Evolutionary conservation across 1,140 invertebrate genomes (phyloP).

Genomic region (Triops longicaudatus): DNA sequence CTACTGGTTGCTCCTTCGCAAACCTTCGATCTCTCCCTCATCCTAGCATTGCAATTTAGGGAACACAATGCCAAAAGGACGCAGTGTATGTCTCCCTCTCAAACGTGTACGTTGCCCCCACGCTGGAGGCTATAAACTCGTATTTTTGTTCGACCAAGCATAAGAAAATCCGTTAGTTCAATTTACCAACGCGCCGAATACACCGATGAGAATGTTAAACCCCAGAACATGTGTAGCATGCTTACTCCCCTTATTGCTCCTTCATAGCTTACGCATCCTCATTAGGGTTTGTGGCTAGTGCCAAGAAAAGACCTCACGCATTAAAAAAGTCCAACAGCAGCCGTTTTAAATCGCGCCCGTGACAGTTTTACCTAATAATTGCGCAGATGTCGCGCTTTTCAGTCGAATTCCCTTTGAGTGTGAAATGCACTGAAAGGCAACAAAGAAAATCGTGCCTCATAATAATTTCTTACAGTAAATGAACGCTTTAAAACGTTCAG

Average conservation of each 20-base stretch:
- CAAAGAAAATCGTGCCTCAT: not conserved
- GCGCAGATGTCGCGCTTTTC: too few relatives aligned
- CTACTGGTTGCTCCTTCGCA: not conserved
- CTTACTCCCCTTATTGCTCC: not conserved
- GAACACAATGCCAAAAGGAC: constrained; percentile 5
- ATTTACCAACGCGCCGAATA: not conserved
- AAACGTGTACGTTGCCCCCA: not conserved
- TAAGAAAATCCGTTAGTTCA: not conserved
- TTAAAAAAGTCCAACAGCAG: not conserved
- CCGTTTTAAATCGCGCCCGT: not conserved
- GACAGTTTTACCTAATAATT: not conserved
- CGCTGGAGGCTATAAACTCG: not conserved
- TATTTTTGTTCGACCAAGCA: not conserved
- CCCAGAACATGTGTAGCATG: not conserved
- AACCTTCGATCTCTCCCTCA: not conserved
- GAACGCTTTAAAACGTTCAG: not conserved
- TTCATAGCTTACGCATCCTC: not conserved
- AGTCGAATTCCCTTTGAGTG: too few relatives aligned
- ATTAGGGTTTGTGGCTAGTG: not conserved
- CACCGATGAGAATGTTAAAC: not conserved
- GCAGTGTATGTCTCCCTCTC: not conserved
- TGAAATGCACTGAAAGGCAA: not conserved
- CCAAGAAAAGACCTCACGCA: not conserved
- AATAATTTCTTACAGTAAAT: too few relatives aligned
- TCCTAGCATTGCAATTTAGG: not conserved